Percentiles rank a stretch among this genome's conserved stretches.
Conservation (phyloP, 2,113 vertebrate species). For the Tychaedon coryphoeus region DNA sequence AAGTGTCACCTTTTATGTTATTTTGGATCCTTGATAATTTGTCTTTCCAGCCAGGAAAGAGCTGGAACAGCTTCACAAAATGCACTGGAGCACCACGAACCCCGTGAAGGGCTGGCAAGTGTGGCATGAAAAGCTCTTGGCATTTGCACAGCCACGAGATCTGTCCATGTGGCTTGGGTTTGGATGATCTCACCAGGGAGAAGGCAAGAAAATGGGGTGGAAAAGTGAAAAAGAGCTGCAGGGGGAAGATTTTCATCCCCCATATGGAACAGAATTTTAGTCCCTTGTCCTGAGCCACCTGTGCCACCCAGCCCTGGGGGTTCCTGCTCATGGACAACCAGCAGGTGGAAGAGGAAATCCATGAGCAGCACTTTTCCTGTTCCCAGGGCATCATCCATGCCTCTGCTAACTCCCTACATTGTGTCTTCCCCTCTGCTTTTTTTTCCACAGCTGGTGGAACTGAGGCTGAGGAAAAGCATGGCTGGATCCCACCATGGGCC, state of each 20-base stretch:
- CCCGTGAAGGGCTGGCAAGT: not conserved
- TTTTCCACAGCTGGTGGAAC: not conserved
- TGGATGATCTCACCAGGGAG: not conserved
- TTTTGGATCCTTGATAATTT: conserved; percentile 6
- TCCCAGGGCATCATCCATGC: not conserved
- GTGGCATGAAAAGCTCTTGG: not conserved
- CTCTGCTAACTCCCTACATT: not conserved
- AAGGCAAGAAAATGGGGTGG: not conserved
- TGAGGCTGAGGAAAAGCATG: not conserved
- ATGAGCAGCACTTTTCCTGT: not conserved
- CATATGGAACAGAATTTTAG: not conserved
- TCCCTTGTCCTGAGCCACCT: not conserved
- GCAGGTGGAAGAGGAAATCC: not conserved
- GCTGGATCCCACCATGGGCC: not conserved
- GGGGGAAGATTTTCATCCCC: not conserved
- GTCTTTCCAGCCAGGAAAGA: not conserved
- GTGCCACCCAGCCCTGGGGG: not conserved
- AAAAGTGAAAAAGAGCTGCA: not conserved
- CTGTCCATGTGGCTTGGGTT: not conserved
- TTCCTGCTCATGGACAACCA: not conserved
- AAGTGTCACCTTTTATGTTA: not conserved
- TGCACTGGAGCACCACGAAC: not conserved
- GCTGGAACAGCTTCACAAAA: not conserved
- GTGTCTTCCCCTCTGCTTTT: not conserved
- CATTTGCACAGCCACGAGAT: not conserved